phyloP scores from a whole-genome alignment of 2,113 vertebrate species.

The Balaeniceps rex region DNA sequence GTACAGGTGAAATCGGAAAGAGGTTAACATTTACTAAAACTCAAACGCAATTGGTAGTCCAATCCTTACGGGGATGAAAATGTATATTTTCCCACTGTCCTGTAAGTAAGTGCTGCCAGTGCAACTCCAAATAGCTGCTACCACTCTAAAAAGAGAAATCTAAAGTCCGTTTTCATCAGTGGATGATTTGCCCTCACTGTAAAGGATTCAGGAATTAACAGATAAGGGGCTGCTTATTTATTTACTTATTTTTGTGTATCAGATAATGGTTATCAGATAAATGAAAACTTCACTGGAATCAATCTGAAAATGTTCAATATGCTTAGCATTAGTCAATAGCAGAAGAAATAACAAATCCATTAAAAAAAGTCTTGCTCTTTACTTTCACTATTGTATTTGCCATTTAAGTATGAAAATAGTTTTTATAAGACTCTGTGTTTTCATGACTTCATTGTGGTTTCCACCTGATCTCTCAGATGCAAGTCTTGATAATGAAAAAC shows the following conservation, averaged over 20 bases:
- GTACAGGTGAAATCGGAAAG: not conserved
- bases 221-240: not conserved
- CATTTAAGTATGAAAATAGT: not conserved
- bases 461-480: not conserved
- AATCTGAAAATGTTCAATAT: not conserved
- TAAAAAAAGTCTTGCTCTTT: not conserved
- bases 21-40: not conserved
- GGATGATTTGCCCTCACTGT: not conserved
- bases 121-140: not conserved
- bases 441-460: not conserved
- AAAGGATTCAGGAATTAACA: not conserved
- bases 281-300: not conserved
- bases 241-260: not conserved
- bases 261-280: not conserved
- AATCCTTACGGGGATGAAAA: not conserved
- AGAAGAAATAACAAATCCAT: not conserved
- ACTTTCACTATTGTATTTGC: not conserved
- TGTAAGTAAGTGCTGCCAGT: not conserved
- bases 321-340: not conserved
- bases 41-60: not conserved
- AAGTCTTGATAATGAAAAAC: not conserved
- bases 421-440: not conserved
- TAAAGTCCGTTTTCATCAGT: not conserved
- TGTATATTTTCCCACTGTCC: not conserved
- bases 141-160: not conserved